phyloP scores from a whole-genome alignment of 2,888 invertebrate species.

The Formica aserva region DNA sequence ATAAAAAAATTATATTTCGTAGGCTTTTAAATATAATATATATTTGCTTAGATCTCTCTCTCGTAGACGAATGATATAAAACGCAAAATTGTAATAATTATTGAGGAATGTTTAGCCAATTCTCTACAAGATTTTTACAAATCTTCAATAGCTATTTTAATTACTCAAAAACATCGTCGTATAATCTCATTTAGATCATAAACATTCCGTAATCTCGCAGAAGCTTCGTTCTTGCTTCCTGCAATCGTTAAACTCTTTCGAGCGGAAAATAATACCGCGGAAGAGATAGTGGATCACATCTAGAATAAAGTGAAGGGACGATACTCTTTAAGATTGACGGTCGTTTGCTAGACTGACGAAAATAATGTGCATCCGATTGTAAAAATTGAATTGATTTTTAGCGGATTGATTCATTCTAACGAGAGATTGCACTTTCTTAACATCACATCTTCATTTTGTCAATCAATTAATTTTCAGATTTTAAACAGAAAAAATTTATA shows the following conservation, averaged over 20 bases:
- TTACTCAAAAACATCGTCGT: background rate
- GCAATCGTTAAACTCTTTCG: constrained; percentile 68
- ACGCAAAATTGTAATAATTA: background rate
- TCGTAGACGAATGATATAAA: background rate
- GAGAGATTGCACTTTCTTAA: background rate
- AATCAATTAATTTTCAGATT: background rate
- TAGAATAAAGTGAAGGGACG: constrained; percentile 26
- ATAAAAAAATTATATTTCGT: background rate
- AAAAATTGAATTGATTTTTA: background rate
- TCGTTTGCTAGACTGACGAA: constrained; percentile 8
- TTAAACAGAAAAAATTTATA: background rate
- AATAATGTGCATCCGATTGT: constrained; percentile 8
- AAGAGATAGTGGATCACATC: constrained; percentile 70
- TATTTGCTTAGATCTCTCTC: background rate
- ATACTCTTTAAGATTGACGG: constrained; percentile 22
- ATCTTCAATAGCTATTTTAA: background rate
- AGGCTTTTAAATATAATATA: background rate
- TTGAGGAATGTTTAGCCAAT: background rate
- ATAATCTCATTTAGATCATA: background rate
- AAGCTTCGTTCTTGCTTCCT: constrained; percentile 21
- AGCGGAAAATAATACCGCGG: constrained; percentile 73
- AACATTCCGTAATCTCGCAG: background rate
- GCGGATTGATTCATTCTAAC: background rate
- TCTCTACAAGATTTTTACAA: background rate
- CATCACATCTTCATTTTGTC: background rate